Base-by-base conservation (phyloP, 2,797 vertebrate genomes). In the Enteromius treurensis region DNA sequence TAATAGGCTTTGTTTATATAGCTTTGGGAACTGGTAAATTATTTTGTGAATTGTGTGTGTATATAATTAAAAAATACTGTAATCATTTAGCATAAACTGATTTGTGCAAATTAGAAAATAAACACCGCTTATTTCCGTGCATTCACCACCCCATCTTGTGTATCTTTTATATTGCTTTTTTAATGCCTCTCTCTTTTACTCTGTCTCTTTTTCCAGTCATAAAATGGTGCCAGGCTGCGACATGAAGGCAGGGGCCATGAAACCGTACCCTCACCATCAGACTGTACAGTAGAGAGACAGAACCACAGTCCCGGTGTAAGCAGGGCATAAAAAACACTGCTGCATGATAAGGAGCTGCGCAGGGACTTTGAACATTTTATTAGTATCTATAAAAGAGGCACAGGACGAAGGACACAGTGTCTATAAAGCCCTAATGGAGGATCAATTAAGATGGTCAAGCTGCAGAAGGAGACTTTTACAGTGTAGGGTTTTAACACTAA, bases 71-170 rank as follows among this genome's bases (percentile, higher is more conserved):
- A 37, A 62, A 62, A 29, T 14, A 62, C 26, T 15, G 5, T 26
- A 29, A 67, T 49, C 1, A n/a, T 32, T 78, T 49, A 45, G 55
- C 37, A 21, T 64, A 45, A 87, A 79, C 87, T 91, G 88, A 91
- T 91, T 91, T 93, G 90, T 93, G 90, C 91, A 93, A 92, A 93
- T 92, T 90, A 90, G 53, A 88, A 77, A 77, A 40, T 62, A 60
- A 58, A 60, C 58, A 68, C 78, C 37, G 34, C 47, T 73, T 58
- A 62, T 81, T 34, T 58, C 47, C 19, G 40, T 23, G 51, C 26
- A 78, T 32, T 29, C 74, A 21, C 64, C 19, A 17, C 29, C 49
- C 73, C 6, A 51, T 53, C 55, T 19, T 42, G 11, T 55, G 14
- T 14, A 13, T 70, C 32, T 26, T 68, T 65, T 88, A 53, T 15